Conservation (phyloP, 2,113 vertebrate species). For the Rhipidura dahli region DNA sequence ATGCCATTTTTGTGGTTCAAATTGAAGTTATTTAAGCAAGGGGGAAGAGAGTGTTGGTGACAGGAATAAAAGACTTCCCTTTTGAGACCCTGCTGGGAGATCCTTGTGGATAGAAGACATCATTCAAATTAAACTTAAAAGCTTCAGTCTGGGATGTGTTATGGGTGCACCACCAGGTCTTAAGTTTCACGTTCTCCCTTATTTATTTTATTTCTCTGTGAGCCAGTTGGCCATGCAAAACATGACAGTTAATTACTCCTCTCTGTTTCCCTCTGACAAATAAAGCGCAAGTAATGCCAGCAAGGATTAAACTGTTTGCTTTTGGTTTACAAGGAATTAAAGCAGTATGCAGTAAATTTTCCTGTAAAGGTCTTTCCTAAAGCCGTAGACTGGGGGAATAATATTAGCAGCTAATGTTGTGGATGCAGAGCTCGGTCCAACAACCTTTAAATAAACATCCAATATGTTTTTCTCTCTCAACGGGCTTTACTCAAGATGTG, state of each 20-base stretch:
- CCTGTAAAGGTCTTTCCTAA: constrained; percentile 38
- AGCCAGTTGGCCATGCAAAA: constrained; percentile 22
- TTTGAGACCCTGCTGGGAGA: not conserved
- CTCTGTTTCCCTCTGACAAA: constrained; percentile 56
- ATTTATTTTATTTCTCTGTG: constrained; percentile 9
- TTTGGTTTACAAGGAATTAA: constrained; percentile 69
- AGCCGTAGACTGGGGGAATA: not conserved
- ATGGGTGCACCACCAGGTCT: not conserved
- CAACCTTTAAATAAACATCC: constrained; percentile 20
- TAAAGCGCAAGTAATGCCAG: constrained; percentile 31
- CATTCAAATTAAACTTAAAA: not conserved
- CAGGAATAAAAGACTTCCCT: not conserved
- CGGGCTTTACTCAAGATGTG: not conserved
- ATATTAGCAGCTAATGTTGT: constrained; percentile 41
- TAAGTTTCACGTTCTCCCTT: not conserved
- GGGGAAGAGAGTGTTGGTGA: not conserved
- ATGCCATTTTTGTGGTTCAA: not conserved
- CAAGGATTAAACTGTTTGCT: constrained; percentile 64
- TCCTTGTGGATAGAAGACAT: not conserved
- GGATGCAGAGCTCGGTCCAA: not conserved
- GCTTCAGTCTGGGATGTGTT: not conserved
- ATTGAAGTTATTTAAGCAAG: not conserved
- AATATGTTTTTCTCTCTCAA: not conserved
- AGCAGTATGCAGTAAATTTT: constrained; percentile 43
- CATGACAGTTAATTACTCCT: constrained; percentile 34